Conservation (phyloP, 2,113 vertebrate genomes). For the Stomatorhinus ivindoensis region DNA sequence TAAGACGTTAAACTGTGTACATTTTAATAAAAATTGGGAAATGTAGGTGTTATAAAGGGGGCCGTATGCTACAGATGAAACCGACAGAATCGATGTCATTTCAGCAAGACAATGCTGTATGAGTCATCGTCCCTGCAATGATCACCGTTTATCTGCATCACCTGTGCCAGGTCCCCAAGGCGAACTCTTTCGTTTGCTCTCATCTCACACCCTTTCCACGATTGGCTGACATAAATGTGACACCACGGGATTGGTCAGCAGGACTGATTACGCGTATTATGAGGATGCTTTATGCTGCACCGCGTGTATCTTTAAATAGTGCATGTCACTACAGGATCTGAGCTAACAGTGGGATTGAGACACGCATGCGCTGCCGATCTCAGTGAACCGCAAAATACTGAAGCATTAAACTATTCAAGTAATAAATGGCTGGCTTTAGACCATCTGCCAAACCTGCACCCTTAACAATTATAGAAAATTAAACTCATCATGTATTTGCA, state of each 20-base stretch:
- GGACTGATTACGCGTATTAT: neutral
- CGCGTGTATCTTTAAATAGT: neutral
- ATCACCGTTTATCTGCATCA: neutral
- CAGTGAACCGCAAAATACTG: neutral
- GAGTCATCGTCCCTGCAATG: neutral
- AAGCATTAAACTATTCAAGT: neutral
- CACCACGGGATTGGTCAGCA: neutral
- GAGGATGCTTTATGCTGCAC: neutral
- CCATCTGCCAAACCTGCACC: neutral
- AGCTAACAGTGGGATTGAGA: neutral
- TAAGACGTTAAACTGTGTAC: neutral
- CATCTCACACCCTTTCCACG: neutral
- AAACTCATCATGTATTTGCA: neutral
- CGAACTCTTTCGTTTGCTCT: neutral
- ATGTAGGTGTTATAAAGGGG: neutral
- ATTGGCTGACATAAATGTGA: neutral
- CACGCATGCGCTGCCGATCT: neutral
- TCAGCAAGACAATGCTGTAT: neutral
- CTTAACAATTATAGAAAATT: neutral
- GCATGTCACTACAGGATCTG: neutral
- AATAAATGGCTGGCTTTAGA: neutral
- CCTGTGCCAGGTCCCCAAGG: neutral
- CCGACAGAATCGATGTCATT: neutral
- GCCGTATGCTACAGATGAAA: neutral
- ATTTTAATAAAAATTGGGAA: neutral